These are phyloP conservation scores for Temnothorax nylanderi DNA, from an alignment of 1,140 invertebrate species.

Conservation along the genomic window DNA sequence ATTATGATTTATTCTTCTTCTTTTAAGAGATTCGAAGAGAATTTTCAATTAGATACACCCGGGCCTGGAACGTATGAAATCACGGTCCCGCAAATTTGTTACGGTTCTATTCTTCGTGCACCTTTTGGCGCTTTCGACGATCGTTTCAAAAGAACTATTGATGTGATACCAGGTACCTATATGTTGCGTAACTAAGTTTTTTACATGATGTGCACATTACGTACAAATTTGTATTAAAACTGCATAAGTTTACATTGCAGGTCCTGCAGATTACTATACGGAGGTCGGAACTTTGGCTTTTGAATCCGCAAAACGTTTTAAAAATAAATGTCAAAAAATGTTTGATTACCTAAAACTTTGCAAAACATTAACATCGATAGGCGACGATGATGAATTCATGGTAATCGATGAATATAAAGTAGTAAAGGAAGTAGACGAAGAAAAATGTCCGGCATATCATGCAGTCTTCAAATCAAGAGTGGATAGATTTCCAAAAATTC, in stretches of 20 bases:
- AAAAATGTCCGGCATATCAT: conserved; percentile 56
- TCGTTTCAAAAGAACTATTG: conserved; percentile 32
- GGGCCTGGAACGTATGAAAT: conserved; percentile 67
- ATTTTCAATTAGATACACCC: conserved; percentile 30
- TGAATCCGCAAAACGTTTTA: conserved; percentile 61
- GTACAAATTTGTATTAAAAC: background rate
- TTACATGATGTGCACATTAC: background rate
- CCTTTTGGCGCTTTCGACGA: conserved; percentile 57
- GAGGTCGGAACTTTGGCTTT: conserved; percentile 64
- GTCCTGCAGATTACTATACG: conserved; percentile 61
- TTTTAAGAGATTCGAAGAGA: conserved; percentile 60
- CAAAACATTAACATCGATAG: background rate
- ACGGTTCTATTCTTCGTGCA: conserved; percentile 44
- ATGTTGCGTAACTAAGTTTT: background rate
- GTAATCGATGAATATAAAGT: background rate
- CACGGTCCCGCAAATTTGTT: background rate
- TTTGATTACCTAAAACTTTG: background rate
- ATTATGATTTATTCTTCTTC: conserved; percentile 8
- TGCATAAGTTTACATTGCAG: conserved; percentile 35
- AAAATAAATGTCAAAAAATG: background rate
- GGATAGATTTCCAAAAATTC: conserved; percentile 48
- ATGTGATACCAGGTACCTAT: conserved; percentile 52
- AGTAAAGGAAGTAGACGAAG: background rate
- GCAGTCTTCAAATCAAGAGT: conserved; percentile 71
- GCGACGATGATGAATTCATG: conserved; percentile 1